A percentile compares a stretch with the other conserved stretches of the same genome.
Conservation (phyloP, 2,797 vertebrate species). For the Uromys caudimaculatus region DNA sequence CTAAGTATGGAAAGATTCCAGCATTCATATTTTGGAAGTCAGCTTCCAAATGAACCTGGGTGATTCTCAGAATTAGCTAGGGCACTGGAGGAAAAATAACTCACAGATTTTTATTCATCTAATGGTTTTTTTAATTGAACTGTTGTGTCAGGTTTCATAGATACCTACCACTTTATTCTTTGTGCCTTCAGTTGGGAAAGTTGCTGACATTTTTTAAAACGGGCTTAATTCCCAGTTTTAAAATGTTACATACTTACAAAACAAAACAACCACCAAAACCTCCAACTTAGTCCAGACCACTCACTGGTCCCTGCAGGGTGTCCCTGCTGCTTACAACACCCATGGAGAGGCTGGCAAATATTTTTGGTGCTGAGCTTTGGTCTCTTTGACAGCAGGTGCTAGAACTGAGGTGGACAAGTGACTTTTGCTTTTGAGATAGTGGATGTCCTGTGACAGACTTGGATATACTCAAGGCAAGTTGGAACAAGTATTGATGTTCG, state of each 20-base stretch:
- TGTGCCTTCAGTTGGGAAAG: conserved; percentile 67
- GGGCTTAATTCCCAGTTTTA: conserved; percentile 19
- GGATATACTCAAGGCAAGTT: not conserved
- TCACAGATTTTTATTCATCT: conserved; percentile 30
- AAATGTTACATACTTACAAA: conserved; percentile 28
- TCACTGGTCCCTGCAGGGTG: not conserved
- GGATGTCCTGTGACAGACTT: not conserved
- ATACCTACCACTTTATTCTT: conserved; percentile 41
- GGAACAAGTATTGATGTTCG: not conserved
- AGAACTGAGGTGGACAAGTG: not conserved
- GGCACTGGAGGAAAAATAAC: conserved; percentile 17
- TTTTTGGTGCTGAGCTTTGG: conserved; percentile 45
- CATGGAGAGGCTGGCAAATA: not conserved
- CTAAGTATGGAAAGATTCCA: not conserved
- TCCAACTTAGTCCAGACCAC: not conserved
- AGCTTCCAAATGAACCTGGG: not conserved
- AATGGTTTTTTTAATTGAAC: not conserved
- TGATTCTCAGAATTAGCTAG: conserved; percentile 23
- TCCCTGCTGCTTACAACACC: not conserved
- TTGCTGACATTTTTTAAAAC: conserved; percentile 26
- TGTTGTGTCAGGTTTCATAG: not conserved
- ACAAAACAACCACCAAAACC: not conserved
- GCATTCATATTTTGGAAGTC: not conserved
- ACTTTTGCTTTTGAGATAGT: not conserved
- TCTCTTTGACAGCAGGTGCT: conserved; percentile 34